Evolutionary conservation across 2,888 invertebrate species (phyloP).

Genomic region (Saturnia japonica): DNA sequence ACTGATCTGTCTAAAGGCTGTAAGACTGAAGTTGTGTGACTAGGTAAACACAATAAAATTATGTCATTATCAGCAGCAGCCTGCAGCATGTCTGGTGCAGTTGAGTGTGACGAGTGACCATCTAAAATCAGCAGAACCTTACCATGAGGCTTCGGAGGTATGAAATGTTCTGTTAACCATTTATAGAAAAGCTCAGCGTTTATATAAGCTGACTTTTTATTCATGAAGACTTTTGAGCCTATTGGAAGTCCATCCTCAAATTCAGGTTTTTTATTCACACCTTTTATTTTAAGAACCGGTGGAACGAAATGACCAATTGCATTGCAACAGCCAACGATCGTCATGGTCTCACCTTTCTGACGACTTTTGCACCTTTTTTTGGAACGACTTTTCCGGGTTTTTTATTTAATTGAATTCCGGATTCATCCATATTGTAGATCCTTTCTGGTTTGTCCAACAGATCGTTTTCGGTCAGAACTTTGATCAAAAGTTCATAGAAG

Average conservation of each 20-base stretch:
- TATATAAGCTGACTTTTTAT: conserved; percentile 31
- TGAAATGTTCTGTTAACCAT: conserved; percentile 27
- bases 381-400: conserved; percentile 30
- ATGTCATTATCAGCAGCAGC: conserved; percentile 27
- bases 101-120: conserved; percentile 30
- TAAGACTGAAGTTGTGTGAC: conserved; percentile 31
- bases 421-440: conserved; percentile 33
- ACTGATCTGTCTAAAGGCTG: conserved; percentile 30
- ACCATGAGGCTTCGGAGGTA: conserved; percentile 27
- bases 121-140: conserved; percentile 30
- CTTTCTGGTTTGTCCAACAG: conserved; percentile 24
- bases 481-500: conserved; percentile 26
- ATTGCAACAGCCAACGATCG: conserved; percentile 49
- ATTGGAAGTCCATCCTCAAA: conserved; percentile 31
- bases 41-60: conserved; percentile 27
- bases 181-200: conserved; percentile 27
- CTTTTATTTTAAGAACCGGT: conserved; percentile 28
- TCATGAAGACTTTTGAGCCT: conserved; percentile 27
- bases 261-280: conserved; percentile 24
- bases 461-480: conserved; percentile 24
- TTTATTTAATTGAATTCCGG: conserved; percentile 31
- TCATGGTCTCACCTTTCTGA: conserved; percentile 46
- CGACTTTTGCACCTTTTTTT: conserved; percentile 33
- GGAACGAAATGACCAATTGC: conserved; percentile 39
- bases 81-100: conserved; percentile 29